A percentile compares a stretch with the other conserved stretches of the same genome.
Conservation (phyloP, 2,797 vertebrate genomes). For the Bothrops alternatus region DNA sequence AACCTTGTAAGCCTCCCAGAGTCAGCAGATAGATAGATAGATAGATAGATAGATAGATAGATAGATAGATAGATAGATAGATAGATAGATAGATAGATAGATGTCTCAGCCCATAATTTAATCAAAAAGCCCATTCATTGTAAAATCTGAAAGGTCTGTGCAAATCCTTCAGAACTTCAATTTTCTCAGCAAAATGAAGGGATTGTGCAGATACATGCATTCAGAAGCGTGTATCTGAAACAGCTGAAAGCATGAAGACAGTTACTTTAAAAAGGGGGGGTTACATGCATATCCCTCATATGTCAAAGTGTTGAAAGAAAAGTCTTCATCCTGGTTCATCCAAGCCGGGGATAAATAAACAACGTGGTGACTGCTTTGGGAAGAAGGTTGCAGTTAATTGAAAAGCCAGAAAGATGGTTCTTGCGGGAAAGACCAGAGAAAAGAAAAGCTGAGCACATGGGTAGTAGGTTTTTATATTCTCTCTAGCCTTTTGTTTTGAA, state of each 20-base stretch:
- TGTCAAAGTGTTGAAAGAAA: background rate
- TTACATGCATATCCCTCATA: background rate
- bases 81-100: no score
- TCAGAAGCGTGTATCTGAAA: background rate
- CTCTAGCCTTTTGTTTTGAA: no score
- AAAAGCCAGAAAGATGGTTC: no score
- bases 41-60: no score
- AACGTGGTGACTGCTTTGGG: no score
- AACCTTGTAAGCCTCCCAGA: background rate
- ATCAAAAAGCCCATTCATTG: background rate
- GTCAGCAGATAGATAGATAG: background rate
- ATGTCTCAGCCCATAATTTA: background rate
- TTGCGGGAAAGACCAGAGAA: no score
- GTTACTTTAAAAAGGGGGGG: background rate
- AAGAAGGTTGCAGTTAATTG: no score
- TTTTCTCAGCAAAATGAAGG: background rate
- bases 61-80: no score
- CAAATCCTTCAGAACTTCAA: background rate
- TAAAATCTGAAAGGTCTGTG: background rate
- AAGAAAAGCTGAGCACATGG: no score
- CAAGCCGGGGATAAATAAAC: no score
- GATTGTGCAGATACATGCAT: background rate
- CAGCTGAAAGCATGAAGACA: background rate
- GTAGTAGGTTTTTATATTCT: no score
- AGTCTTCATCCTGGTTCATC: no score